Conservation (phyloP, 1,140 invertebrate genomes). For the Hylaeus anthracinus region DNA sequence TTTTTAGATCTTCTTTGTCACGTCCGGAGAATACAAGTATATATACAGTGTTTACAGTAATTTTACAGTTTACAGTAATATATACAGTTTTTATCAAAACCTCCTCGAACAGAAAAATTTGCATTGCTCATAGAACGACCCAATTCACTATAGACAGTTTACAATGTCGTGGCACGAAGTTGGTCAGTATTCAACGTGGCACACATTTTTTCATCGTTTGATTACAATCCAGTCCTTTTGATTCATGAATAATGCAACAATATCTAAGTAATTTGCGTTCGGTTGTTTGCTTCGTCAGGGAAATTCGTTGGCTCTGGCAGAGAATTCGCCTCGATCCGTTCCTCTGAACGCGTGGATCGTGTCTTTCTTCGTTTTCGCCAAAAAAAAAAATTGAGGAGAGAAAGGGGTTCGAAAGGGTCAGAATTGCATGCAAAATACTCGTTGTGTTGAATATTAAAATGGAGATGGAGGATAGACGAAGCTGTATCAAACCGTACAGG, state of each 20-base stretch:
- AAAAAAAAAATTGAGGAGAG: neutral
- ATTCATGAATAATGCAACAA: conserved; percentile 32
- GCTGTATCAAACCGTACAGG: neutral
- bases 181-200: neutral
- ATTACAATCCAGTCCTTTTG: neutral
- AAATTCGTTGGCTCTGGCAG: neutral
- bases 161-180: neutral
- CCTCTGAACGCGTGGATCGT: neutral
- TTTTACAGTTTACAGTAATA: too few species aligned
- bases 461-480: too few species aligned
- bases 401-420: too few species aligned
- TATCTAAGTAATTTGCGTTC: conserved; percentile 13
- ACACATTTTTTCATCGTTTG: neutral
- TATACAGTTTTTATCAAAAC: too few species aligned
- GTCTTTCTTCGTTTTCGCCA: neutral
- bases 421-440: neutral
- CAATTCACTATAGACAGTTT: neutral
- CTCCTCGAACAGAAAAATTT: too few species aligned
- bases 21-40: too few species aligned
- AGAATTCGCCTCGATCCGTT: conserved; percentile 11
- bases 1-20: too few species aligned
- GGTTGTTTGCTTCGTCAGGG: conserved; percentile 11
- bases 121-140: too few species aligned
- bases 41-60: too few species aligned
- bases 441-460: neutral